Base-by-base conservation (phyloP, 2,797 vertebrate genomes). In the Takifugu rubripes region DNA sequence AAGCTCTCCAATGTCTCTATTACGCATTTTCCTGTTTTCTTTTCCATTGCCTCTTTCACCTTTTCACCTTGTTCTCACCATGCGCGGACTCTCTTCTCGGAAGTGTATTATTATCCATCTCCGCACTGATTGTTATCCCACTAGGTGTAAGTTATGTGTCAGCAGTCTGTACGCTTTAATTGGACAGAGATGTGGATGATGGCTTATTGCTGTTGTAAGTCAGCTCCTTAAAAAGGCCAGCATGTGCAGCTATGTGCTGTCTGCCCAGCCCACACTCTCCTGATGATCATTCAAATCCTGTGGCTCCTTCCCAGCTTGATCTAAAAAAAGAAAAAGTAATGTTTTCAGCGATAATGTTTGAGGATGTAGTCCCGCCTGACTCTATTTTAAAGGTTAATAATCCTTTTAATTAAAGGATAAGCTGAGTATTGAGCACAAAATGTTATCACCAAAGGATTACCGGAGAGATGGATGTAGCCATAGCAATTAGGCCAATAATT, bases 401-500 rank as follows among this genome's bases (percentile, higher is more conserved):
- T 94, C 93, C 92, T 94, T 94, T 95, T 97, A 96, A 97, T 97
- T 95, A 95, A 96, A 93, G 93, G 91, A 94, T 95, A 94, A 94
- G 88, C 90, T 90, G 80, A 89, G 91, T 93, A 95, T 94, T 93
- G 93, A 96, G 91, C 94, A 92, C 90, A 92, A 91, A 92, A 92
- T 89, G 92, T 95, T 95, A 95, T 95, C 92, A 93, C 92, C 91
- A 89, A 94, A 94, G 94, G 94, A 97, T 98, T 97, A 94, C 92
- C 91, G 84, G 78, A 90, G 93, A 96, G 96, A 96, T 96, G 90
- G 94, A 93, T 92, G 92, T 93, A 93, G 94, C 91, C 90, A 88
- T 88, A 92, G 94, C 93, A 96, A 98, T 97, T 98, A 98, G 93
- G 93, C 91, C 92, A 92, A 96, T 96, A 94, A 96, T 98, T 95